These are phyloP conservation scores for Sebastes trivittatus DNA, from an alignment of 2,797 vertebrate species.

Conservation along the genomic window DNA sequence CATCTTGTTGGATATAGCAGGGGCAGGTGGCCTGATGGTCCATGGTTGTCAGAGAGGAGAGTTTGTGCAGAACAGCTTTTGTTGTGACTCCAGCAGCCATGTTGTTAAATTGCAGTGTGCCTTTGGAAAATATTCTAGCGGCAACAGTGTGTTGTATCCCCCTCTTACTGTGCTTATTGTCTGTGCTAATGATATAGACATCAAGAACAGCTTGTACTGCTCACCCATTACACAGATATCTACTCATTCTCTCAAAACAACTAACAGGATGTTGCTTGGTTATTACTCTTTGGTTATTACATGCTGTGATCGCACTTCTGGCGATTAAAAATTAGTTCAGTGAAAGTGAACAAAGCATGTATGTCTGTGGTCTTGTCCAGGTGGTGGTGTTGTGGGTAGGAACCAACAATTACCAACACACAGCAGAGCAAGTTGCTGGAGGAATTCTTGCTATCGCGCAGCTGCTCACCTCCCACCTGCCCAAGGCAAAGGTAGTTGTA, in stretches of 20 bases:
- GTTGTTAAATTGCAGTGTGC: neutral
- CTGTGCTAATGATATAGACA: neutral
- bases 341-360: neutral
- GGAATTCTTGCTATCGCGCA: conserved; percentile 91
- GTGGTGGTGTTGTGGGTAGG: conserved; percentile 97
- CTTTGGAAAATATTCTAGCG: neutral
- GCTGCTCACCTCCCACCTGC: conserved; percentile 87
- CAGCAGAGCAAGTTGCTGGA: conserved; percentile 93
- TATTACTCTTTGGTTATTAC: neutral
- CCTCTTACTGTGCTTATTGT: neutral
- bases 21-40: neutral
- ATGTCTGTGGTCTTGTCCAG: conserved; percentile 71
- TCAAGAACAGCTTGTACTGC: neutral
- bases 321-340: neutral
- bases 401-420: conserved; percentile 95
- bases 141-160: neutral
- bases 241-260: neutral
- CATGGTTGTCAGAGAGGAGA: neutral
- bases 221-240: neutral
- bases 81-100: neutral
- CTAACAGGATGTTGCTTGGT: neutral
- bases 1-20: neutral
- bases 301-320: neutral
- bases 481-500: conserved; percentile 94
- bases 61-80: neutral